Evolutionary conservation across 2,797 vertebrate species (phyloP), one percentile per base, ranked within the genome.

Genomic region (Eutrigla gurnardus): DNA sequence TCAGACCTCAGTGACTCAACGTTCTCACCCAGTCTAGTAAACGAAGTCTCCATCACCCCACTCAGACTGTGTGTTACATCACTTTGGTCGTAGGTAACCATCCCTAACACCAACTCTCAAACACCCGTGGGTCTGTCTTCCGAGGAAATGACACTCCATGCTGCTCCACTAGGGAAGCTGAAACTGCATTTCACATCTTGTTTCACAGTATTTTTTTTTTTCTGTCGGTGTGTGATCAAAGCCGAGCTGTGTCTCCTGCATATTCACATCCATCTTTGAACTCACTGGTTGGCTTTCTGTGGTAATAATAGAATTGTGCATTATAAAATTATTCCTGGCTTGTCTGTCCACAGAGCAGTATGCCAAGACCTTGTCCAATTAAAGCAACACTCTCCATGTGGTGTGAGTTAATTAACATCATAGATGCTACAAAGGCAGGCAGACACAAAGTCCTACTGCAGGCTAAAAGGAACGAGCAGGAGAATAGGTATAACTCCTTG

Each of bases 321-420:
- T 90, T 83, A 88, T 86, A 64, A 87, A 86, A 90, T 86, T 69
- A 90, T 86, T 83, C 80, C 81, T 77, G 80, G 77, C 80, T 85
- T 79, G 78, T 76, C 89, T 82, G 86, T 87, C 83, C 77, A 58
- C 72, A 25, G 73, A 86, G 75, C 77, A 35, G 58, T 73, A 74
- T 80, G 88, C 88, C 91, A 90, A 85, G 88, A 81, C 86, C 87
- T 83, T 89, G 90, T 92, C 91, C 91, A 94, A 92, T 92, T 90
- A 93, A 84, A 82, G 83, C 71, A 79, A 75, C 79, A 65, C 82
- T 75, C 78, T 88, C 92, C 88, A 90, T 91, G 88, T 88, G 88
- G 86, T 80, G 87, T 12, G 87, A 89, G 85, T 88, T 91, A 85
- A 93, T 92, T 92, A 91, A 87, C 82, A 87, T 87, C 84, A 87